Evolutionary conservation across 2,113 vertebrate genomes (phyloP).

Genomic region (Jacana jacana): DNA sequence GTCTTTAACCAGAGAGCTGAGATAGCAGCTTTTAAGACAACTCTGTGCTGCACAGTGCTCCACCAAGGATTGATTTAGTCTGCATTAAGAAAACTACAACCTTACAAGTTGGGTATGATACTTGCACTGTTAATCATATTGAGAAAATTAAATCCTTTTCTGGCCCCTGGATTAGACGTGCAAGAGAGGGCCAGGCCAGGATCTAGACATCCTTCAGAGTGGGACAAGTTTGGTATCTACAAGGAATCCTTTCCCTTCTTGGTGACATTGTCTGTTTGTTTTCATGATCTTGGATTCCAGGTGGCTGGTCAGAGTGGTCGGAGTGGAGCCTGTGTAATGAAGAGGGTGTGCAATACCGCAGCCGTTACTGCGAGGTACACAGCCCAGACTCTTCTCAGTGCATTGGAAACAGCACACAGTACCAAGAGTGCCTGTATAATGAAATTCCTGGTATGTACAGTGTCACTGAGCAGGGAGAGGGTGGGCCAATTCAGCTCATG

Average conservation of each 20-base stretch:
- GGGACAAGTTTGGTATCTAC: not conserved
- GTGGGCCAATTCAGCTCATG: not conserved
- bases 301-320: conserved; percentile 95
- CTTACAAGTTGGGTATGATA: not conserved
- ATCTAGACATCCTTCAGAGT: not conserved
- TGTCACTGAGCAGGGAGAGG: not conserved
- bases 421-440: conserved; percentile 86
- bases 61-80: not conserved
- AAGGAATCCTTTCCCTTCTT: not conserved
- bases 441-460: conserved; percentile 87
- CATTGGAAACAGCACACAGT: conserved; percentile 89
- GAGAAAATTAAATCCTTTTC: not conserved
- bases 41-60: not conserved
- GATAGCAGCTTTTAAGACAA: not conserved
- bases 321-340: conserved; percentile 92
- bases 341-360: conserved; percentile 86
- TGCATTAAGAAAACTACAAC: not conserved
- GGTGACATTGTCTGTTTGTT: not conserved
- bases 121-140: not conserved
- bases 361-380: conserved; percentile 81
- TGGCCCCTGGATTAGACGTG: not conserved
- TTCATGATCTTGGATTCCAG: conserved; percentile 65
- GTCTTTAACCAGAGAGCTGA: not conserved
- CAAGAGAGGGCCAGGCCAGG: not conserved
- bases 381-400: conserved; percentile 77